A percentile compares a stretch with the other conserved stretches of the same genome.
Evolutionary conservation across 2,113 vertebrate genomes (phyloP).

Genomic region (Syngnathoides biaculeatus): DNA sequence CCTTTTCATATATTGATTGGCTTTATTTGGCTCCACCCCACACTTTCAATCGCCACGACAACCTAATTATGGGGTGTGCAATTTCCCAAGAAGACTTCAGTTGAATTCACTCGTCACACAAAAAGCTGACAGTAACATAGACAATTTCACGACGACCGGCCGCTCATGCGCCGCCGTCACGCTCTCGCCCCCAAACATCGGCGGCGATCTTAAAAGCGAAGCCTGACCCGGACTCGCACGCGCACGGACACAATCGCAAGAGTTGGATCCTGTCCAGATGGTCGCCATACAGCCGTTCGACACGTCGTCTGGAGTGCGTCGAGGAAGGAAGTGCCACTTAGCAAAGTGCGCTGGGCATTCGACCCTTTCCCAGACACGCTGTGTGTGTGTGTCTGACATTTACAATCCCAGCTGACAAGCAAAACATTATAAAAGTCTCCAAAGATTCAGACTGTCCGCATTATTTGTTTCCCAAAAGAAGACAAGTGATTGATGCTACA

Average conservation of each 20-base stretch:
- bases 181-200: conserved; percentile 31
- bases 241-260: conserved; percentile 40
- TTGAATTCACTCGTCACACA: conserved; percentile 44
- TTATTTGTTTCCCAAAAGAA: neutral
- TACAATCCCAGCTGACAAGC: conserved; percentile 51
- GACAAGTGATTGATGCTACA: neutral
- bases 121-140: conserved; percentile 38
- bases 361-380: conserved; percentile 48
- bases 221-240: conserved; percentile 19
- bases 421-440: conserved; percentile 4
- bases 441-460: neutral
- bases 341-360: conserved; percentile 57
- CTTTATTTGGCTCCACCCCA: neutral
- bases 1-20: neutral
- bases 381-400: conserved; percentile 27
- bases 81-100: conserved; percentile 66
- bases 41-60: conserved; percentile 61
- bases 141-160: conserved; percentile 35
- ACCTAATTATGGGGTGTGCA: conserved; percentile 68
- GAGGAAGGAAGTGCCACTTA: conserved; percentile 74
- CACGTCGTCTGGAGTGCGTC: conserved; percentile 64
- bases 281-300: conserved; percentile 70
- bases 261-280: conserved; percentile 62
- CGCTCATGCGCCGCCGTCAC: conserved; percentile 29
- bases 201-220: conserved; percentile 36